Evolutionary conservation across 2,113 vertebrate species (phyloP).

Genomic region (Equus przewalskii): DNA sequence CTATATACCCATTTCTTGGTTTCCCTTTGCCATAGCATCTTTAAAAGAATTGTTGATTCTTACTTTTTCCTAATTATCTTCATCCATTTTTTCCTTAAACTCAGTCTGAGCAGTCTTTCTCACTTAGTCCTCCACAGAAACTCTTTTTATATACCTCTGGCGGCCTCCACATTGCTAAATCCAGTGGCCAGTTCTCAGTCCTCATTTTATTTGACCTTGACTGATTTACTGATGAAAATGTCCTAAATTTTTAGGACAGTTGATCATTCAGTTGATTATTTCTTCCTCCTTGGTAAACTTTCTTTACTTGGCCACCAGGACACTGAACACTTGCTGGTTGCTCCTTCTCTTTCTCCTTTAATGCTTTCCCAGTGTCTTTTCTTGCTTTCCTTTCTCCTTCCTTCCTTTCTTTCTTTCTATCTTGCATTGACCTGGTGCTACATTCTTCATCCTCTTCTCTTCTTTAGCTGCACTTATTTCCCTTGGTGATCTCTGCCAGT

Average conservation of each 20-base stretch:
- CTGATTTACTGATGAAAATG: too few relatives aligned
- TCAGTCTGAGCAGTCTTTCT: neutral
- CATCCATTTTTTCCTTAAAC: neutral
- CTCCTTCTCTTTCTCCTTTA: neutral
- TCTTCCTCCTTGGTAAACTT: neutral
- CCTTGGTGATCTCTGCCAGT: neutral
- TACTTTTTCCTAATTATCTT: neutral
- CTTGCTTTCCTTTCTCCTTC: accelerated
- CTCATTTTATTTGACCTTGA: neutral
- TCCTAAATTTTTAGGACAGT: too few relatives aligned
- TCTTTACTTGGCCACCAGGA: neutral
- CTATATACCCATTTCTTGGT: neutral
- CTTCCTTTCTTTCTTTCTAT: neutral
- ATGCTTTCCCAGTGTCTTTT: neutral
- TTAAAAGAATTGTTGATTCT: neutral
- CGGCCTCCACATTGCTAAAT: neutral
- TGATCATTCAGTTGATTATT: neutral
- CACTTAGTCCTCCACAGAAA: neutral
- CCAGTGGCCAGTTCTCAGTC: neutral
- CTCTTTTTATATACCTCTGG: neutral
- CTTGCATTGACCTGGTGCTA: neutral
- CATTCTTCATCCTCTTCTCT: neutral
- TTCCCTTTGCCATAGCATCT: neutral
- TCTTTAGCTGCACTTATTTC: neutral
- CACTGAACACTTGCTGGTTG: neutral